These are phyloP conservation scores for Empis stercorea DNA, from an alignment of 2,888 invertebrate species.

Conservation along the genomic window DNA sequence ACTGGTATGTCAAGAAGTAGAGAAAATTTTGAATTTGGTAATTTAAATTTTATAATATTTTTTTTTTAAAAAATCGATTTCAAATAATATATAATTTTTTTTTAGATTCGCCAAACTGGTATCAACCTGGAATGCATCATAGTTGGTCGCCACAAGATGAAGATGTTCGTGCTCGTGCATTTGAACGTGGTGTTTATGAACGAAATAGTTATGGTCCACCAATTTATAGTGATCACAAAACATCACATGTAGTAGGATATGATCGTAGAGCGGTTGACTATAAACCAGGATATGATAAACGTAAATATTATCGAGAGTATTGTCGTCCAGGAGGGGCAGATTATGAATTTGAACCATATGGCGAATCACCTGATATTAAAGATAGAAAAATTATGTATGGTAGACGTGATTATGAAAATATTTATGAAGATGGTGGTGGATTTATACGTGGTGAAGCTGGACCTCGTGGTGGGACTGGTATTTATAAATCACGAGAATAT, in stretches of 20 bases:
- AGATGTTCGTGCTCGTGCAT: constrained; percentile 26
- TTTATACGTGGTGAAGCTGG: constrained; percentile 11
- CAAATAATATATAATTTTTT: not conserved
- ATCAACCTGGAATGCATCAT: constrained; percentile 27
- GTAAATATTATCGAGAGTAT: constrained; percentile 33
- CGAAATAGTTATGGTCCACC: constrained; percentile 35
- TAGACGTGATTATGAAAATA: constrained; percentile 30
- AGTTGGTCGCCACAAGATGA: constrained; percentile 36
- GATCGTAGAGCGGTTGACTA: constrained; percentile 23
- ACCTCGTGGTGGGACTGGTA: constrained; percentile 7
- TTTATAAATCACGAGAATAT: constrained; percentile 27
- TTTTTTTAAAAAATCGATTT: not conserved
- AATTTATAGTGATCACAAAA: constrained; percentile 30
- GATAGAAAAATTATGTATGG: constrained; percentile 15
- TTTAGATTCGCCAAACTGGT: constrained; percentile 32
- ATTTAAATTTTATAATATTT: not conserved
- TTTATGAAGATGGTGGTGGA: constrained; percentile 27
- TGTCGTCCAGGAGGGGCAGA: constrained; percentile 26
- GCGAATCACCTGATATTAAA: constrained; percentile 19
- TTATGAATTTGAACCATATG: constrained; percentile 28
- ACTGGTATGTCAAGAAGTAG: constrained; percentile 30
- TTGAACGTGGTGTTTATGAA: constrained; percentile 34
- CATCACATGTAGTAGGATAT: constrained; percentile 18
- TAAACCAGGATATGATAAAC: constrained; percentile 25
- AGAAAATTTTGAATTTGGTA: constrained; percentile 35